These are phyloP conservation scores for Dasypogon diadema DNA, from an alignment of 2,888 invertebrate genomes.

Conservation along the genomic window DNA sequence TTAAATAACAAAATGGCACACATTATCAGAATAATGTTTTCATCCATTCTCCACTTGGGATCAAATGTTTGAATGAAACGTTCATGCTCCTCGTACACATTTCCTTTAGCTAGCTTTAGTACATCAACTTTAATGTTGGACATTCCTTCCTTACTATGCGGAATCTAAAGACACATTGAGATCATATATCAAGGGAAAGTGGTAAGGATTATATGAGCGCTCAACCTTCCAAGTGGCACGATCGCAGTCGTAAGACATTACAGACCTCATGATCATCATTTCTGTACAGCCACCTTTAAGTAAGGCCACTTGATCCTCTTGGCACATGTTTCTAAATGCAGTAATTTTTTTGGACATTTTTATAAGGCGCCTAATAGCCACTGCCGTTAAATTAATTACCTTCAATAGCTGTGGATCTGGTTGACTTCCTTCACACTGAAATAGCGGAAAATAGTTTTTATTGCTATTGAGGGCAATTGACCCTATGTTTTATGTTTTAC, in stretches of 20 bases:
- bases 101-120: constrained; percentile 89
- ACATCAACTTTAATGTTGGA: constrained; percentile 88
- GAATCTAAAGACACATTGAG: constrained; percentile 72
- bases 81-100: constrained; percentile 89
- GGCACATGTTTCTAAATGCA: constrained; percentile 93
- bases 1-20: constrained; percentile 92
- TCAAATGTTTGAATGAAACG: constrained; percentile 88
- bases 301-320: constrained; percentile 88
- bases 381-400: constrained; percentile 90
- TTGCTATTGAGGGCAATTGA: too few species aligned
- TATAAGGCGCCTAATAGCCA: constrained; percentile 88
- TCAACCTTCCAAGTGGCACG: constrained; percentile 89
- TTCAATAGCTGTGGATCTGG: constrained; percentile 82
- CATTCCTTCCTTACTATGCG: constrained; percentile 81
- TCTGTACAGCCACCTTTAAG: constrained; percentile 90
- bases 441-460: too few species aligned
- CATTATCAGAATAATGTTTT: constrained; percentile 89
- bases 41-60: constrained; percentile 86
- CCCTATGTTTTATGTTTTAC: too few species aligned
- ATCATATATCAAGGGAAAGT: constrained; percentile 19
- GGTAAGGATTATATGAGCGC: constrained; percentile 12
- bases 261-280: constrained; percentile 94
- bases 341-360: constrained; percentile 88
- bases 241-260: constrained; percentile 88
- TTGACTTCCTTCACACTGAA: constrained; percentile 64